These are phyloP conservation scores for Microtus richardsoni DNA, from an alignment of 2,113 vertebrate species.

Conservation along the genomic window DNA sequence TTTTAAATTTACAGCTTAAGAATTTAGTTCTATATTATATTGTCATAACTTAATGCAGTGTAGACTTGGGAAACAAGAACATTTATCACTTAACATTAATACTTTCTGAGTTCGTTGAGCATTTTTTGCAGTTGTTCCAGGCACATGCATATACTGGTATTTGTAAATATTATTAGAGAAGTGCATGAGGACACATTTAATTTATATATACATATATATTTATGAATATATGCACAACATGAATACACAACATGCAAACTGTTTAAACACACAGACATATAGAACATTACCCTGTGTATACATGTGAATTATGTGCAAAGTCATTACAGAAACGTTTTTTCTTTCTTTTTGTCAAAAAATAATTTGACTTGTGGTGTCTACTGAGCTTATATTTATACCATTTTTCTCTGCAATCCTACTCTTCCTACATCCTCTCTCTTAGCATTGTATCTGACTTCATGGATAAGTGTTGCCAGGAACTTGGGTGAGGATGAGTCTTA, in stretches of 20 bases:
- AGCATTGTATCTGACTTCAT: not conserved
- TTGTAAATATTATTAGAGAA: not conserved
- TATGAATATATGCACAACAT: not conserved
- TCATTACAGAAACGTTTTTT: not conserved
- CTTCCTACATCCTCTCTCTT: not conserved
- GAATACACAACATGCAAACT: not conserved
- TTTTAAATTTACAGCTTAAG: not conserved
- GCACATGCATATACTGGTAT: not conserved
- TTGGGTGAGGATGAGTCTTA: not conserved
- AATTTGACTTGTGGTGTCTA: not conserved
- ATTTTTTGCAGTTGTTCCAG: not conserved
- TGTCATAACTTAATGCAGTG: not conserved
- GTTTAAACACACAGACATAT: not conserved
- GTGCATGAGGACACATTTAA: not conserved
- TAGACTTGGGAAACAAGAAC: not conserved
- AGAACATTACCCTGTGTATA: not conserved
- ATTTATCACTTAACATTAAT: not conserved
- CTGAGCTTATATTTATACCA: not conserved
- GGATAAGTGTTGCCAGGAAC: not conserved
- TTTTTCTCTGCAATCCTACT: not conserved
- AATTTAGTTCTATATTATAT: slow-evolving; percentile 18
- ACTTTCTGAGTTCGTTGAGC: not conserved
- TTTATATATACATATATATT: not conserved
- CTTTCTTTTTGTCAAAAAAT: not conserved
- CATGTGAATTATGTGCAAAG: not conserved